Conservation (phyloP, 2,888 invertebrate genomes). For the Nymphalis polychloros region DNA sequence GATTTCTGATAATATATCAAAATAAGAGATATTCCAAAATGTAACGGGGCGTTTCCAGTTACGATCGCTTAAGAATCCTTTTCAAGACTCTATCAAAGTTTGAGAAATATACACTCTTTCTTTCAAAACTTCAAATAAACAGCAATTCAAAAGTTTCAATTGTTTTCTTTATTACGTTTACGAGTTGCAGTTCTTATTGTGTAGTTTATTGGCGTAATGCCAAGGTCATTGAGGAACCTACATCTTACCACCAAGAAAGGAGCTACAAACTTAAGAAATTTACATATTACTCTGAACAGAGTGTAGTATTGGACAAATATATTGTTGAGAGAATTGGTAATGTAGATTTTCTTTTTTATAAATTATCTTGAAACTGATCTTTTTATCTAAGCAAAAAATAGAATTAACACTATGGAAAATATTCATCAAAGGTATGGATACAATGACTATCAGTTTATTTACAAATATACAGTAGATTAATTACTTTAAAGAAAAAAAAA, state of each 20-base stretch:
- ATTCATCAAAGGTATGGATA: too few relatives aligned
- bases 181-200: constrained; percentile 5
- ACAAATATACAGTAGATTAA: too few relatives aligned
- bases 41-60: too few relatives aligned
- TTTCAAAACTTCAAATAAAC: not conserved
- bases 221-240: constrained; percentile 5
- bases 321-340: not conserved
- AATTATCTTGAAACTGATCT: too few relatives aligned
- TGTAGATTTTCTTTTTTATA: too few relatives aligned
- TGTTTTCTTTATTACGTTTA: constrained; percentile 1
- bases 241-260: not conserved
- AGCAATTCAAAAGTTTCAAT: constrained; percentile 3
- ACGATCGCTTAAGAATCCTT: not conserved
- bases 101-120: constrained; percentile 1
- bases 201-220: constrained; percentile 7
- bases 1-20: too few relatives aligned
- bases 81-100: constrained; percentile 1
- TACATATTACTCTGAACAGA: not conserved
- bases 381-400: too few relatives aligned
- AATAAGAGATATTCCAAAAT: too few relatives aligned
- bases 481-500: too few relatives aligned
- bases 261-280: constrained; percentile 1
- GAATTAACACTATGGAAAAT: too few relatives aligned
- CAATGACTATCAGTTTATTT: too few relatives aligned
- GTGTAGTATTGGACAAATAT: not conserved